Percentiles rank a stretch among this genome's conserved stretches.
phyloP scores from a whole-genome alignment of 2,888 invertebrate genomes.

The Seladonia tumulorum region DNA sequence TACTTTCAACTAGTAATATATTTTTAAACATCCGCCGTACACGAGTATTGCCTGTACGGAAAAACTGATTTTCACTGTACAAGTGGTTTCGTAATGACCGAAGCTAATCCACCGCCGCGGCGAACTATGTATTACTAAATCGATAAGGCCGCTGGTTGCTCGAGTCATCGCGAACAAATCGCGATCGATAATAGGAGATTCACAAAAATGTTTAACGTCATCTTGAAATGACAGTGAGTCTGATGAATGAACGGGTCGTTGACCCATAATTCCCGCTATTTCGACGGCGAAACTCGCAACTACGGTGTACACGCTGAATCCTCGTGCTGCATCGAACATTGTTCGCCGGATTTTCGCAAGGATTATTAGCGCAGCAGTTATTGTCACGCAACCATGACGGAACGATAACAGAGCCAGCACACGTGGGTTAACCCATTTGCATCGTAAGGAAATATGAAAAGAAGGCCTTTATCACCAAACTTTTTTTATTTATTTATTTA shows the following conservation, averaged over 20 bases:
- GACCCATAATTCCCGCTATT: conserved; percentile 52
- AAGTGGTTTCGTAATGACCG: background rate
- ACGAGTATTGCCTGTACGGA: background rate
- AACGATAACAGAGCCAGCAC: background rate
- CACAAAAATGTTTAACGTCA: conserved; percentile 6
- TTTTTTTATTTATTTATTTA: no score
- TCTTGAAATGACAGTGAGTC: background rate
- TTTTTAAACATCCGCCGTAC: background rate
- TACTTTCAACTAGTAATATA: background rate
- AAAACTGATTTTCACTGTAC: background rate
- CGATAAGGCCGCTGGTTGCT: background rate
- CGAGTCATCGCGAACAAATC: background rate
- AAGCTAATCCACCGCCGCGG: background rate
- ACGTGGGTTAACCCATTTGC: no score
- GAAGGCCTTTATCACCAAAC: no score
- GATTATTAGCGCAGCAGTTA: background rate
- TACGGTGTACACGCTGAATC: background rate
- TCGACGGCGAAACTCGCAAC: conserved; percentile 13
- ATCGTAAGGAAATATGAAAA: no score
- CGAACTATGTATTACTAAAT: background rate
- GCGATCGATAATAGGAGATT: background rate
- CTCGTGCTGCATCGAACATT: background rate
- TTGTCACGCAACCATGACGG: background rate
- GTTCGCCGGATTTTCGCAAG: background rate
- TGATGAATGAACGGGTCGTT: conserved; percentile 44